Base-by-base conservation (phyloP, 1,140 invertebrate genomes). In the Ericerus pela region DNA sequence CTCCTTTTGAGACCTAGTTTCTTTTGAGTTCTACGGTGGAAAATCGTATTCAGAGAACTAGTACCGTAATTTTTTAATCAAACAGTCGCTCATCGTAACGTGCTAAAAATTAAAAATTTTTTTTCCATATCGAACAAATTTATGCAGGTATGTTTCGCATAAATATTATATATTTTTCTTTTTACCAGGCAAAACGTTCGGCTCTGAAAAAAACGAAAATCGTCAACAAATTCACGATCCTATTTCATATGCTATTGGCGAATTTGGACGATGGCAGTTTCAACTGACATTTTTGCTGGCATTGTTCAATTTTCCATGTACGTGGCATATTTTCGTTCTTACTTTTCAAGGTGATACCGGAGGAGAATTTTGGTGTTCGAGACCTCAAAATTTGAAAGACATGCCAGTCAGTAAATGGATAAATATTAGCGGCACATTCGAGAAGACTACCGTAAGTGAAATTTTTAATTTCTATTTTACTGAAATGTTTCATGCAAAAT, bases 211-310 rank as follows among this genome's bases (percentile, higher is more conserved):
- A n/a, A n/a, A n/a, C n/a, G n/a, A n/a, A n/a, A n/a, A n/a, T n/a
- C n/a, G n/a, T n/a, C 18, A 20, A 38, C 33, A 57, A 16, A 28
- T 24, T 26, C 31, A 43, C 12, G 59, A 60, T 41, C 59, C 59
- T 1, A 58, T 60, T 18, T 55, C 56, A 4, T 55, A 29, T 22
- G 59, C 57, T 8, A 82, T 85, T 27, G 82, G 82, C 0, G 72
- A 75, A 33, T 76, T 85, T 22, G 80, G 81, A 4, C 72, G 73
- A 61, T 85, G 82, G 79, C 83, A 86, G 65, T 70, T 82, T 20
- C 41, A 67, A 2, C 62, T 73, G 5, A 73, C 70, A 12, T 60
- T 70, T 12, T 56, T 75, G 2, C 55, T 74, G 14, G 72, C 70
- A 28, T 58, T 73, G 1, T 57, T 67, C 57, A 65, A 67, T 53